phyloP scores from a whole-genome alignment of 2,113 vertebrate genomes.

The Rhinoderma darwinii region DNA sequence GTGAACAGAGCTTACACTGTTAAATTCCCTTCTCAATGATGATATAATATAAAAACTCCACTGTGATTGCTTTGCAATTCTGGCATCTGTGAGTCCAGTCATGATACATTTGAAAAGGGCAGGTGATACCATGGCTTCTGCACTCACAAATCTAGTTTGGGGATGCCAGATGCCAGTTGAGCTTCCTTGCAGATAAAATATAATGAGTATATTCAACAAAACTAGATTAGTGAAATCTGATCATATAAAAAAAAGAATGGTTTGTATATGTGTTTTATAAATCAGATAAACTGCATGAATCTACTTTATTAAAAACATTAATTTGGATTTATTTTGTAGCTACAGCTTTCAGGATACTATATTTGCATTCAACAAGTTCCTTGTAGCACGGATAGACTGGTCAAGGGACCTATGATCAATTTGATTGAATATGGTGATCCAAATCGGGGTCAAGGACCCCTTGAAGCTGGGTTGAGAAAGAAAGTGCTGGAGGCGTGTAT shows the following conservation, averaged over 20 bases:
- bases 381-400: too few species aligned
- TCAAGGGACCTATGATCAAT: too few species aligned
- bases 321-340: too few species aligned
- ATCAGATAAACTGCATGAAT: background rate
- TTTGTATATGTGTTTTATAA: background rate
- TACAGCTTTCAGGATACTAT: background rate
- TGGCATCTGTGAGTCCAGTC: background rate
- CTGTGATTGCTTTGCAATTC: background rate
- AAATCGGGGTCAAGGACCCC: too few species aligned
- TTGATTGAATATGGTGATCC: too few species aligned
- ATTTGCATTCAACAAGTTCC: background rate
- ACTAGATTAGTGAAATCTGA: constrained; percentile 3
- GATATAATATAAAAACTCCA: background rate
- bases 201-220: background rate
- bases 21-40: background rate
- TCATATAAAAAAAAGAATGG: background rate
- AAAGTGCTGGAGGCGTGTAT: too few species aligned
- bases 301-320: background rate
- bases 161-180: background rate
- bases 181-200: constrained; percentile 25
- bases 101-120: background rate
- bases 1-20: background rate
- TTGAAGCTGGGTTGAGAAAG: too few species aligned
- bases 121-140: background rate
- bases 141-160: background rate